Conservation (phyloP, 2,888 invertebrate genomes). For the Crossocerus cetratus region DNA sequence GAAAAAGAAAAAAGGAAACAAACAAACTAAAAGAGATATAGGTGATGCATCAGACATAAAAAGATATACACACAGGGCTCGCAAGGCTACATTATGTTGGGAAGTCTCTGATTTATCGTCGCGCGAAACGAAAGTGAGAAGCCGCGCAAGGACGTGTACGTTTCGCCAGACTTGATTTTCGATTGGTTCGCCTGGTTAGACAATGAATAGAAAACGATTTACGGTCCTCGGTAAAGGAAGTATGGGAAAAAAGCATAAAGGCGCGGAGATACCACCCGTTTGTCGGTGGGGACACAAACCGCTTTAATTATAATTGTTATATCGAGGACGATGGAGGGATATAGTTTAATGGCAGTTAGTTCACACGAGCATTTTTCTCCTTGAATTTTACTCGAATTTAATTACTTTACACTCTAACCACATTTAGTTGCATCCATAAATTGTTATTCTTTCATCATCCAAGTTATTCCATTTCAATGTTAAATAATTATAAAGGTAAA, state of each 20-base stretch:
- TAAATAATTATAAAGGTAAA: constrained; percentile 74
- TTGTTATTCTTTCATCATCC: constrained; percentile 76
- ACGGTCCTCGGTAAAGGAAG: constrained; percentile 50
- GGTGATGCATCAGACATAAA: background rate
- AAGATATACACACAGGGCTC: background rate
- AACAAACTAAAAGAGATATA: background rate
- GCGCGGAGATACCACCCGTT: no score
- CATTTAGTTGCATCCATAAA: constrained; percentile 75
- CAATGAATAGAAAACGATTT: no score
- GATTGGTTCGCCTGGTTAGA: constrained; percentile 43
- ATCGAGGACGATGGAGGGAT: constrained; percentile 13
- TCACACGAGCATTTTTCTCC: constrained; percentile 52
- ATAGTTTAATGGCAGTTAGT: constrained; percentile 30
- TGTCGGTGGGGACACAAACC: no score
- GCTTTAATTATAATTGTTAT: no score
- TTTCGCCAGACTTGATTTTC: constrained; percentile 20
- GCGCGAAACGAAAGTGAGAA: constrained; percentile 28
- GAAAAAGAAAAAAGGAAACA: no score
- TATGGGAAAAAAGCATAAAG: constrained; percentile 21
- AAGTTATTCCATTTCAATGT: constrained; percentile 76
- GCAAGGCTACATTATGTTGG: constrained; percentile 1
- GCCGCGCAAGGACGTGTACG: no score
- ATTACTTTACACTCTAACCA: constrained; percentile 75
- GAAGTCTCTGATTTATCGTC: constrained; percentile 39
- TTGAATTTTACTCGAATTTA: constrained; percentile 64